phyloP scores from a whole-genome alignment of 2,113 vertebrate genomes.

The Coturnix japonica region DNA sequence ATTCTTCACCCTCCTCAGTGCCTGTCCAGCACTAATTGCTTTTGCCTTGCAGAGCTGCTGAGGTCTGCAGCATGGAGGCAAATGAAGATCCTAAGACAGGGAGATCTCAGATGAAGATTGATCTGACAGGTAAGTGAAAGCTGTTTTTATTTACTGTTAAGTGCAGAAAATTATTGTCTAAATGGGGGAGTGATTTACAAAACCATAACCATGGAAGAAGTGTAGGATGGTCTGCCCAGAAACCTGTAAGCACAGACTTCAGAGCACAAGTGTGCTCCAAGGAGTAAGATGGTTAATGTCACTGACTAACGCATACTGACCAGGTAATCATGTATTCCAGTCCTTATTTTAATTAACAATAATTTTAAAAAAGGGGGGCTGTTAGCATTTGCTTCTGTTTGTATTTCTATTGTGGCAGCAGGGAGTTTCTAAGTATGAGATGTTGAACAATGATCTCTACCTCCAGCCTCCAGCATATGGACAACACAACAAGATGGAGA shows the following conservation, averaged over 20 bases:
- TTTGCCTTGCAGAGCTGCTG: constrained; percentile 35
- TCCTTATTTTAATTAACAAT: neutral
- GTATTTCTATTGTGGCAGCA: neutral
- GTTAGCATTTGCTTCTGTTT: neutral
- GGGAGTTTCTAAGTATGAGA: neutral
- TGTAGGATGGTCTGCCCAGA: neutral
- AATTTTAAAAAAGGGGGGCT: neutral
- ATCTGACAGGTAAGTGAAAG: constrained; percentile 19
- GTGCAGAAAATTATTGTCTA: neutral
- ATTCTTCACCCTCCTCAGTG: neutral
- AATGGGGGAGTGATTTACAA: neutral
- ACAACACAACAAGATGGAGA: constrained; percentile 77
- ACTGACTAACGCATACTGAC: neutral
- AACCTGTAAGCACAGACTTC: neutral
- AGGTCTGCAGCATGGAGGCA: neutral
- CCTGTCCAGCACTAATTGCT: neutral
- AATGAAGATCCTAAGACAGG: neutral
- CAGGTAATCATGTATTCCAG: neutral
- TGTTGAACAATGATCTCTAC: neutral
- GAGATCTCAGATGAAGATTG: neutral
- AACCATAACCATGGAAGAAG: neutral
- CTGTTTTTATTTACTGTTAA: neutral
- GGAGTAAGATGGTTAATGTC: neutral
- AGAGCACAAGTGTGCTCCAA: neutral
- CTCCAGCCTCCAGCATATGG: constrained; percentile 72